Percentiles rank a stretch among this genome's conserved stretches.
Evolutionary conservation across 2,888 invertebrate species (phyloP).

Genomic region (Amblyjoppa fuscipennis): DNA sequence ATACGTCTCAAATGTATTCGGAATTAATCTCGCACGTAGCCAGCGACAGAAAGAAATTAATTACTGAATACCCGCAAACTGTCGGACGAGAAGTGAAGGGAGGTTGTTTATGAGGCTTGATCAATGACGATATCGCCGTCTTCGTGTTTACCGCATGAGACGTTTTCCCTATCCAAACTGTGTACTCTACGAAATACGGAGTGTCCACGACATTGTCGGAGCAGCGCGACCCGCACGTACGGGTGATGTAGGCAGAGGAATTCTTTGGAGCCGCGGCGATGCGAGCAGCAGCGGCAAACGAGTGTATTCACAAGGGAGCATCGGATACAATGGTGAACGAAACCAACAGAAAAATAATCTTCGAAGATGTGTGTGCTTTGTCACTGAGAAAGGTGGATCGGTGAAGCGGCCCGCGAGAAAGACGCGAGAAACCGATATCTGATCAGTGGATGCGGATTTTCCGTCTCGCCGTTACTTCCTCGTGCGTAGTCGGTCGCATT

Average conservation of each 20-base stretch:
- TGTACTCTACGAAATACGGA: not conserved
- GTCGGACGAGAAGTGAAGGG: no score
- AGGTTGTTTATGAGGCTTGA: not conserved
- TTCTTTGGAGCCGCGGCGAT: not conserved
- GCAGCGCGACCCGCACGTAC: not conserved
- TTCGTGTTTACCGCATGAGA: not conserved
- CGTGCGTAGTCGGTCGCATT: not conserved
- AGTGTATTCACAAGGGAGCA: not conserved
- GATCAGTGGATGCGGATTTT: not conserved
- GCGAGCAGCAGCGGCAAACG: not conserved
- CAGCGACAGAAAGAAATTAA: no score
- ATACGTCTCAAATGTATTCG: no score
- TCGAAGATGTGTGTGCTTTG: conserved; percentile 7
- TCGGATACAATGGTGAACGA: not conserved
- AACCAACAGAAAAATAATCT: not conserved
- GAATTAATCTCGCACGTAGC: no score
- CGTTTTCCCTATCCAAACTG: not conserved
- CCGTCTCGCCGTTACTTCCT: not conserved
- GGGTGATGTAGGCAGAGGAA: not conserved
- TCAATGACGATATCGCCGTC: not conserved
- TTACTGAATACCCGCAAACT: no score
- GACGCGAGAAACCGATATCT: conserved; percentile 16
- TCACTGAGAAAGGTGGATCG: not conserved
- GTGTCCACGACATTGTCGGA: not conserved
- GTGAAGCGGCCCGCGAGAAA: not conserved